phyloP scores from a whole-genome alignment of 2,888 invertebrate species.

The Steromphala cineraria region DNA sequence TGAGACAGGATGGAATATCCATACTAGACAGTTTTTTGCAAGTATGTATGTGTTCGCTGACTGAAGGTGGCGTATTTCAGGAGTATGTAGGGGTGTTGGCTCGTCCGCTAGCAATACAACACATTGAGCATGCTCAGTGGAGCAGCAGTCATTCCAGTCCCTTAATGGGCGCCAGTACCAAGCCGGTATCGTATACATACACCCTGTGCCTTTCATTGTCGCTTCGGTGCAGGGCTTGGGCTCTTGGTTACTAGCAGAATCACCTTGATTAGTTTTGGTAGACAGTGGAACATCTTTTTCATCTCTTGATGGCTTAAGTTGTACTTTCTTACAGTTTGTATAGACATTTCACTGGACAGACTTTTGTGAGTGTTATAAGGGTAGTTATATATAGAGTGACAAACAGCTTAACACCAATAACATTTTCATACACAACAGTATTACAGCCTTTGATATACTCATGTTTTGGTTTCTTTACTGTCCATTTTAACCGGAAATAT shows the following conservation, averaged over 20 bases:
- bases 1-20: too few species aligned
- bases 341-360: too few species aligned
- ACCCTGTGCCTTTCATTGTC: background rate
- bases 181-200: background rate
- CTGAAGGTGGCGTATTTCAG: slow-evolving; percentile 38
- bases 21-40: too few species aligned
- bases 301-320: background rate
- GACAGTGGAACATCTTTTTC: background rate
- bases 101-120: slow-evolving; percentile 65
- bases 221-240: background rate
- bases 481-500: too few species aligned
- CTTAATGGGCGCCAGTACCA: background rate
- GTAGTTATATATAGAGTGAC: too few species aligned
- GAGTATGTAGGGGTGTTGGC: slow-evolving; percentile 67
- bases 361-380: too few species aligned
- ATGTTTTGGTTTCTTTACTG: too few species aligned
- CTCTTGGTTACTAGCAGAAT: background rate
- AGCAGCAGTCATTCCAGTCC: slow-evolving; percentile 52
- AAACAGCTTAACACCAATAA: too few species aligned
- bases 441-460: too few species aligned
- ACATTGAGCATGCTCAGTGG: slow-evolving; percentile 55
- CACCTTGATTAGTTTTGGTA: background rate
- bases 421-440: too few species aligned
- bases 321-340: background rate
- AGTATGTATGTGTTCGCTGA: too few species aligned